Conservation (phyloP, 2,797 vertebrate species). For the Perodicticus potto region DNA sequence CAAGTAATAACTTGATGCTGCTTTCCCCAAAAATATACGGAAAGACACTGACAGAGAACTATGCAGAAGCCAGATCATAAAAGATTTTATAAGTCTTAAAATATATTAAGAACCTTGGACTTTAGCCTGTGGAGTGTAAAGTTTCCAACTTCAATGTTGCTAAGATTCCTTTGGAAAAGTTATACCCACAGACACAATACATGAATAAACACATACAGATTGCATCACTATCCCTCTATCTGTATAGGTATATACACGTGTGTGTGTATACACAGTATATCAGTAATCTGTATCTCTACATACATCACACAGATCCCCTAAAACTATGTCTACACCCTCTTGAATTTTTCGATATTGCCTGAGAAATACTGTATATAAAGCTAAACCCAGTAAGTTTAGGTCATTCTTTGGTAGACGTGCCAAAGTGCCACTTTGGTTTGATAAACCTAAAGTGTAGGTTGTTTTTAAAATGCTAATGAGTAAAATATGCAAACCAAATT, state of each 20-base stretch:
- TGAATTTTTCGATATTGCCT: not conserved
- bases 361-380: constrained; percentile 31
- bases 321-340: not conserved
- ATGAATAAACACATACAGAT: not conserved
- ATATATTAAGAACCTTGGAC: not conserved
- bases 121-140: not conserved
- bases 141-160: not conserved
- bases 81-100: not conserved
- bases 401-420: constrained; percentile 7
- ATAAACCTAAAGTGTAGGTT: not conserved
- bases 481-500: not conserved
- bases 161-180: constrained; percentile 18
- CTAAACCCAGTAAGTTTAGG: not conserved
- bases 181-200: not conserved
- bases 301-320: not conserved
- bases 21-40: not conserved
- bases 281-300: not conserved
- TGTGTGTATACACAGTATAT: not conserved
- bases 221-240: not conserved
- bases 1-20: not conserved
- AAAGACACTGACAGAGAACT: not conserved
- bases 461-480: constrained; percentile 18
- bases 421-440: not conserved
- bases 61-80: not conserved
- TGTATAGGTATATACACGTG: not conserved